phyloP scores from a whole-genome alignment of 2,888 invertebrate genomes.

The Rambutsinella grinnellia region DNA sequence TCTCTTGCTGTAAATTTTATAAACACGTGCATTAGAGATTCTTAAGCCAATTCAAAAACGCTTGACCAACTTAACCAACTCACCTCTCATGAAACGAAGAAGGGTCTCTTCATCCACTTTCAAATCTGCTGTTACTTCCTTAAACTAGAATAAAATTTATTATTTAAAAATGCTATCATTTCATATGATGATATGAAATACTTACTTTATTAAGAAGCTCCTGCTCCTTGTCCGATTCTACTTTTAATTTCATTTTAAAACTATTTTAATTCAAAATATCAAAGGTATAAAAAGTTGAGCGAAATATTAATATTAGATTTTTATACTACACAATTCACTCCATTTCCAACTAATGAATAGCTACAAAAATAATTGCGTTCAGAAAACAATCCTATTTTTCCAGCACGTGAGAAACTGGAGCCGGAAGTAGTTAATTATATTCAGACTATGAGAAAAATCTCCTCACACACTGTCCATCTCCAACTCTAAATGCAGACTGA shows the following conservation, averaged over 20 bases:
- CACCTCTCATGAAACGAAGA: conserved; percentile 52
- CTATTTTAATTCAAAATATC: too few relatives aligned
- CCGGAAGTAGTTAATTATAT: too few relatives aligned
- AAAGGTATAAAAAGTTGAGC: too few relatives aligned
- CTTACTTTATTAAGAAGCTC: conserved; percentile 31
- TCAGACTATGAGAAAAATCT: background rate
- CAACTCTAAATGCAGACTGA: background rate
- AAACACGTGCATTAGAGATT: too few relatives aligned
- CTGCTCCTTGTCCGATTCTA: conserved; percentile 44
- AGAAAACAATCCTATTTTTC: too few relatives aligned
- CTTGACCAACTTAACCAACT: too few relatives aligned
- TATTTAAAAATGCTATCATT: background rate
- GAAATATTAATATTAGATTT: too few relatives aligned
- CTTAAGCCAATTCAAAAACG: too few relatives aligned
- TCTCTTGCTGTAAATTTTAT: conserved; percentile 41
- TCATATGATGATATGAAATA: conserved; percentile 1
- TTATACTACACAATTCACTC: too few relatives aligned
- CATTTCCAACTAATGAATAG: too few relatives aligned
- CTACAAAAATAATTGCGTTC: too few relatives aligned
- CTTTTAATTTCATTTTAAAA: conserved; percentile 46
- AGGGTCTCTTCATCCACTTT: conserved; percentile 50
- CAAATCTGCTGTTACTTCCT: conserved; percentile 32
- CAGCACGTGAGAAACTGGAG: too few relatives aligned
- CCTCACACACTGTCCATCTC: background rate
- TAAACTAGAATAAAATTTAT: conserved; percentile 21